Evolutionary conservation across 1,140 invertebrate species (phyloP).

Genomic region (Protaetia brevitarsis): DNA sequence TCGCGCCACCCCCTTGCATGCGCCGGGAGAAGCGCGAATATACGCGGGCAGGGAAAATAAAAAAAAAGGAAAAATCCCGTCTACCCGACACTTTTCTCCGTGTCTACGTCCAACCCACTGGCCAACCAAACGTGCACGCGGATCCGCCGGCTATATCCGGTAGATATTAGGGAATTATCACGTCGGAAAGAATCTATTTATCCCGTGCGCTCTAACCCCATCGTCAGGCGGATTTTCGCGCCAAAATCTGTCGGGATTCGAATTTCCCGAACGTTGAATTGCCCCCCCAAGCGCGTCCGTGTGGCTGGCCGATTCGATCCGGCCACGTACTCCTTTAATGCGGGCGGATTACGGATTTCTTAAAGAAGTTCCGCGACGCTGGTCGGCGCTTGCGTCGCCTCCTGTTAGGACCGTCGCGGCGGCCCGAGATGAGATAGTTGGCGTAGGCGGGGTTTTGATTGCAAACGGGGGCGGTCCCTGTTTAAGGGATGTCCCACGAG

Average conservation of each 20-base stretch:
- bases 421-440: constrained; percentile 42
- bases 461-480: constrained; percentile 41
- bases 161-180: constrained; percentile 11
- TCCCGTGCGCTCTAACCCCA: no score
- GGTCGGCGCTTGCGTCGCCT: constrained; percentile 37
- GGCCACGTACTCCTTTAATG: not conserved
- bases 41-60: constrained; percentile 35
- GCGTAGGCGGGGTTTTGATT: constrained; percentile 42
- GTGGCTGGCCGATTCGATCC: no score
- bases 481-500: constrained; percentile 43
- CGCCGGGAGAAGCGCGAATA: constrained; percentile 34
- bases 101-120: constrained; percentile 42
- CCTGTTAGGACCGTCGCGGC: constrained; percentile 37
- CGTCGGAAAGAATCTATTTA: not conserved
- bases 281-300: no score
- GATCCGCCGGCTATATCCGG: not conserved
- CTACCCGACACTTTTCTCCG: constrained; percentile 42
- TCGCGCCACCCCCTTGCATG: constrained; percentile 39
- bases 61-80: constrained; percentile 43
- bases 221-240: no score
- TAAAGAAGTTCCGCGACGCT: constrained; percentile 37
- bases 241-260: no score
- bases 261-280: no score
- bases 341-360: not conserved
- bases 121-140: constrained; percentile 35